phyloP scores from a whole-genome alignment of 2,113 vertebrate genomes.

The Pygathrix nemaeus region DNA sequence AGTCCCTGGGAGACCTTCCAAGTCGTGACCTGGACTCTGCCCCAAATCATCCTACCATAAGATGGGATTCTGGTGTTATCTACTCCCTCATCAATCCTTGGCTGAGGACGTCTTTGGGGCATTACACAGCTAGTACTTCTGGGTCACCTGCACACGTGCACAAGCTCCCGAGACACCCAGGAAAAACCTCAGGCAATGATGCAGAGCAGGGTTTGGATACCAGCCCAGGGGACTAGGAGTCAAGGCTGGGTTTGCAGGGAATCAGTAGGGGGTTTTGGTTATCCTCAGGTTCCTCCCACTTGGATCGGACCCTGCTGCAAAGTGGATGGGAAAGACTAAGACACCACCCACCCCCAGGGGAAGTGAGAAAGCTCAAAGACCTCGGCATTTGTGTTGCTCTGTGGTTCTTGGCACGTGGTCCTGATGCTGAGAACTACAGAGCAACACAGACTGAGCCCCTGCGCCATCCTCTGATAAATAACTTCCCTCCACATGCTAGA shows the following conservation, averaged over 20 bases:
- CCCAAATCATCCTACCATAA: background rate
- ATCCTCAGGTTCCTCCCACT: background rate
- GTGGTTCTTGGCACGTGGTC: background rate
- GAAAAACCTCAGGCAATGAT: background rate
- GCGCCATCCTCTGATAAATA: background rate
- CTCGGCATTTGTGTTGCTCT: too few species aligned
- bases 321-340: background rate
- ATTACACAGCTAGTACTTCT: too few species aligned
- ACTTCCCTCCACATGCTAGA: background rate
- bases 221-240: background rate
- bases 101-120: background rate
- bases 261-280: background rate
- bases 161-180: background rate
- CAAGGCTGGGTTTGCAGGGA: background rate
- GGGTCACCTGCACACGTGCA: background rate
- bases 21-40: too few species aligned
- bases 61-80: background rate
- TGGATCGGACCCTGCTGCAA: background rate
- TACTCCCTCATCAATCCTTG: background rate
- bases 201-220: too few species aligned
- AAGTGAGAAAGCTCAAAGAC: background rate
- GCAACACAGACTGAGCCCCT: too few species aligned
- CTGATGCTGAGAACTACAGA: too few species aligned
- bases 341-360: too few species aligned
- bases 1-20: fast-evolving